A percentile compares a stretch with the other conserved stretches of the same genome.
Conservation (phyloP, 2,888 invertebrate genomes). For the Dryobotodes eremita region DNA sequence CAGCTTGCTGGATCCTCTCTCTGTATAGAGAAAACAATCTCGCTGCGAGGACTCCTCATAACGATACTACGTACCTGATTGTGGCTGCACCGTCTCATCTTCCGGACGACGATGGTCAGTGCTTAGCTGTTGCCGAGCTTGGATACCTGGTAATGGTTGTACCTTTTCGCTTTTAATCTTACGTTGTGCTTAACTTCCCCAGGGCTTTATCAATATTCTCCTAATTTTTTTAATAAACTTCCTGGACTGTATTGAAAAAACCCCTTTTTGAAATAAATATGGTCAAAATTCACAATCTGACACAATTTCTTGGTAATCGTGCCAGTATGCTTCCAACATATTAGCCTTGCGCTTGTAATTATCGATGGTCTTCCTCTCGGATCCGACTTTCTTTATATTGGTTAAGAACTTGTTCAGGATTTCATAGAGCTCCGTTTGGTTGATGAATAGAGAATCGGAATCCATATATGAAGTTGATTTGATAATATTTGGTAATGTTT, state of each 20-base stretch:
- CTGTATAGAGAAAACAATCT: background rate
- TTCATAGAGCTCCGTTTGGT: slow-evolving; percentile 16
- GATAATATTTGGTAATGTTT: background rate
- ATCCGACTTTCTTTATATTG: slow-evolving; percentile 8
- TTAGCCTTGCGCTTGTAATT: slow-evolving; percentile 1
- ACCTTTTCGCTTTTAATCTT: background rate
- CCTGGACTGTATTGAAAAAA: slow-evolving; percentile 15
- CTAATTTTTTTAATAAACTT: slow-evolving; percentile 8
- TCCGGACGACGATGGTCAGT: background rate
- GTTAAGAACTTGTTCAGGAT: background rate
- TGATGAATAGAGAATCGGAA: slow-evolving; percentile 13
- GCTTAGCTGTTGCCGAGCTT: background rate
- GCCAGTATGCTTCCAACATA: slow-evolving; percentile 7
- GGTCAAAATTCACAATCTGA: too few species aligned
- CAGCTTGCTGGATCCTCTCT: slow-evolving; percentile 10
- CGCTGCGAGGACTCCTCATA: background rate
- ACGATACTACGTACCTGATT: slow-evolving; percentile 1
- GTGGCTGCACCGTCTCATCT: background rate
- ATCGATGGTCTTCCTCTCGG: background rate
- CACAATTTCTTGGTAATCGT: too few species aligned
- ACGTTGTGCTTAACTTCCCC: background rate
- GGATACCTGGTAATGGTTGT: slow-evolving; percentile 1
- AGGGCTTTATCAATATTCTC: background rate
- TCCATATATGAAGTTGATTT: background rate
- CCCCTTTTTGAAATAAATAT: slow-evolving; percentile 9